Conservation (phyloP, 2,888 invertebrate genomes). For the Acrocyrtus sp. region DNA sequence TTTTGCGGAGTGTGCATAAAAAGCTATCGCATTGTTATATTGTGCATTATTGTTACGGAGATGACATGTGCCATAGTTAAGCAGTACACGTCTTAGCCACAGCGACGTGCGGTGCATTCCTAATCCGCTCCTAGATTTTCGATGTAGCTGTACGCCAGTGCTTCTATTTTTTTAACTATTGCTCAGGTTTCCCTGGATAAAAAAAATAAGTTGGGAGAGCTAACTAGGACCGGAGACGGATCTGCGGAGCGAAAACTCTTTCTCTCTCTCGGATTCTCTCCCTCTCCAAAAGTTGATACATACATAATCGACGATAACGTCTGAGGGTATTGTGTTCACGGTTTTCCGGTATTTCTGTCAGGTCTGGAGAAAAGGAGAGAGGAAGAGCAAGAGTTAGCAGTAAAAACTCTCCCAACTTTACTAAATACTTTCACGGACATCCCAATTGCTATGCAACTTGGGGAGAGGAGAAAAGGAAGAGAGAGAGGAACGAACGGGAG, state of each 20-base stretch:
- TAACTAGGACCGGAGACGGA: neutral
- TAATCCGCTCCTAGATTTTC: conserved; percentile 20
- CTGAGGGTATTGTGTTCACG: neutral
- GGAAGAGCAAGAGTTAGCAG: conserved; percentile 2
- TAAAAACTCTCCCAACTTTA: neutral
- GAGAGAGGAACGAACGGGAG: neutral
- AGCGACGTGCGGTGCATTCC: conserved; percentile 42
- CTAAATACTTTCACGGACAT: neutral
- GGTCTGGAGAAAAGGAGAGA: conserved; percentile 12
- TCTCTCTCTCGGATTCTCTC: neutral
- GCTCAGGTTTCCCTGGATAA: neutral
- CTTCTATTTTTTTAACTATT: neutral
- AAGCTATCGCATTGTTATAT: neutral
- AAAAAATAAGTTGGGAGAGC: neutral
- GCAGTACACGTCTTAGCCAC: conserved; percentile 29
- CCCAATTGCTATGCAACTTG: neutral
- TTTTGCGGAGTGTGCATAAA: too few species aligned
- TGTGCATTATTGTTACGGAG: conserved; percentile 2
- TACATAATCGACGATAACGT: too few species aligned
- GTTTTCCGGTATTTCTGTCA: conserved; percentile 9
- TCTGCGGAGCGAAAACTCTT: too few species aligned
- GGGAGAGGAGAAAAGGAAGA: neutral
- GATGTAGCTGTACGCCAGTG: conserved; percentile 10
- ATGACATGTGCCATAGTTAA: conserved; percentile 43
- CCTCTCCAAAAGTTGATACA: neutral